A percentile compares a stretch with the other conserved stretches of the same genome.
These are phyloP conservation scores for Hylomyscus alleni DNA, from an alignment of 2,797 vertebrate genomes.

Conservation along the genomic window DNA sequence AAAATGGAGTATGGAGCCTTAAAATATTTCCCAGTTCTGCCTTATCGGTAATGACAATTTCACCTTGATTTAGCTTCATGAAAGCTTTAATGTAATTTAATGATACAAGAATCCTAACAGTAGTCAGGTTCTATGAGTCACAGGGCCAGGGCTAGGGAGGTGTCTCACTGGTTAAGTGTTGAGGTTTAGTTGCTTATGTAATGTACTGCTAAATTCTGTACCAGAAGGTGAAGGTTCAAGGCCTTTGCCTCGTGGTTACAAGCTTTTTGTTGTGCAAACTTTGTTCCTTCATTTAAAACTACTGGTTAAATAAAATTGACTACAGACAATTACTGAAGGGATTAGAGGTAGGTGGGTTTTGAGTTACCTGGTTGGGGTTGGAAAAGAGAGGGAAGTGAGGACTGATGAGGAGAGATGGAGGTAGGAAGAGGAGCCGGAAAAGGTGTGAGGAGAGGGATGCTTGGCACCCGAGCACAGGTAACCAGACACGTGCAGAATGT, in stretches of 20 bases:
- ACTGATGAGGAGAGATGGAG: too few species aligned
- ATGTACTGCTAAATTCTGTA: too few species aligned
- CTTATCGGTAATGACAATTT: not conserved
- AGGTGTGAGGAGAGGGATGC: not conserved
- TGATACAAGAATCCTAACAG: not conserved
- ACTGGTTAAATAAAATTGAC: too few species aligned
- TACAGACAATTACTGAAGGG: too few species aligned
- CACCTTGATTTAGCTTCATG: not conserved
- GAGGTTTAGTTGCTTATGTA: too few species aligned
- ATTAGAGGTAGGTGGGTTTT: too few species aligned
- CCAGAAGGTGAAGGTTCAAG: too few species aligned
- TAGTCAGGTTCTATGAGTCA: not conserved
- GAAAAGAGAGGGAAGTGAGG: too few species aligned
- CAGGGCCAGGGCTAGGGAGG: not conserved
- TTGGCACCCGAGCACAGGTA: not conserved
- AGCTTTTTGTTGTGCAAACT: too few species aligned
- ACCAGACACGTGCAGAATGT: not conserved
- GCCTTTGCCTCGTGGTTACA: too few species aligned
- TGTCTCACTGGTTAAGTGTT: not conserved
- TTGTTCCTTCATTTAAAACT: too few species aligned
- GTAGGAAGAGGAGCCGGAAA: not conserved
- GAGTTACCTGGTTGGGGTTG: too few species aligned
- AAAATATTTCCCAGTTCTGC: not conserved
- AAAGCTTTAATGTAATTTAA: constrained; percentile 8
- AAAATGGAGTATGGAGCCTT: not conserved